phyloP scores from a whole-genome alignment of 2,888 invertebrate species.

The Gordius sp. region DNA sequence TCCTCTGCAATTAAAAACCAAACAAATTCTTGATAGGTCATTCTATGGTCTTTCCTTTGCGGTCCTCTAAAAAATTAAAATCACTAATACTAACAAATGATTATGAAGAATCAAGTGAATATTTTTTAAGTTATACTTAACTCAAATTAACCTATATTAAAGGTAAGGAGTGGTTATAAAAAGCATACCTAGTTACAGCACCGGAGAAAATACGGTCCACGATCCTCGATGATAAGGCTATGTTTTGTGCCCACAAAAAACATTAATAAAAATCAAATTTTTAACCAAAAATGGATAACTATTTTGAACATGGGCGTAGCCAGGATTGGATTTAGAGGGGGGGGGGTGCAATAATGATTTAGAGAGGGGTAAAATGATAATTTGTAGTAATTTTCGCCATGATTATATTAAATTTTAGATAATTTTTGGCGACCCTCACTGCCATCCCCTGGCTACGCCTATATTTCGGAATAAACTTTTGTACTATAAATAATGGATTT shows the following conservation, averaged over 20 bases:
- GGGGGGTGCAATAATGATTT: too few relatives aligned
- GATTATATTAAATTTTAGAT: conserved; percentile 16
- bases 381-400: too few relatives aligned
- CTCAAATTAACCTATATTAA: conserved; percentile 17
- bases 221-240: conserved; percentile 80
- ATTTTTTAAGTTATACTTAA: conserved; percentile 15
- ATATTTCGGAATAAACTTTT: neutral
- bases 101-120: neutral
- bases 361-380: too few relatives aligned
- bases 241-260: too few relatives aligned
- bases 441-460: too few relatives aligned
- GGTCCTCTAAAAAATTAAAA: conserved; percentile 20
- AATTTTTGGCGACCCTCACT: conserved; percentile 20
- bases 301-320: conserved; percentile 11
- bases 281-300: neutral
- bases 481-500: neutral
- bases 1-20: conserved; percentile 97
- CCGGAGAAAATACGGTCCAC: conserved; percentile 89
- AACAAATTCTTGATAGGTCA: conserved; percentile 95
- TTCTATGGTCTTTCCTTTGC: conserved; percentile 38
- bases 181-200: conserved; percentile 49
- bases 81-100: too few relatives aligned
- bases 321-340: too few relatives aligned
- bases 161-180: neutral
- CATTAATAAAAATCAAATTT: too few relatives aligned